Percentiles rank a stretch among this genome's conserved stretches.
Evolutionary conservation across 2,888 invertebrate species (phyloP).

Genomic region (Taphrorychus bicolor): DNA sequence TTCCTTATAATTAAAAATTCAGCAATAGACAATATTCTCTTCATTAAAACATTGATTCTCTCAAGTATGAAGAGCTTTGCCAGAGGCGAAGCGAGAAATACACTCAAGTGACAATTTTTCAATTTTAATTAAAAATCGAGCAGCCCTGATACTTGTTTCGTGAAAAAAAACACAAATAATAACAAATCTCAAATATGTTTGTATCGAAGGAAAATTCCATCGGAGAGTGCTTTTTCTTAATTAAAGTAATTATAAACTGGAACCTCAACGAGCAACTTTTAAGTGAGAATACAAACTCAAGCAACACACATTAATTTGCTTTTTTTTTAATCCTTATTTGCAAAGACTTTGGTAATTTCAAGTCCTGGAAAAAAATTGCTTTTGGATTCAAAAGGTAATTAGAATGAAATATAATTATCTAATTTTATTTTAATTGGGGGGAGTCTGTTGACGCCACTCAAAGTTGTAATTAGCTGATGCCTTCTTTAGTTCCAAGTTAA

Average conservation of each 20-base stretch:
- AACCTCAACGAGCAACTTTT: slow-evolving; percentile 48
- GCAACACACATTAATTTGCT: slow-evolving; percentile 34
- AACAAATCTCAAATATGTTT: slow-evolving; percentile 47
- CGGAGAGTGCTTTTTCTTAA: slow-evolving; percentile 53
- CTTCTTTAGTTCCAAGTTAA: background rate
- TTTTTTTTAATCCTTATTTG: slow-evolving; percentile 16
- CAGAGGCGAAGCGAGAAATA: slow-evolving; percentile 11
- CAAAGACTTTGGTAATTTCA: background rate
- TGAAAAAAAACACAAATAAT: slow-evolving; percentile 38
- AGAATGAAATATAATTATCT: background rate
- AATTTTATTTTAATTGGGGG: background rate
- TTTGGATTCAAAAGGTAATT: background rate
- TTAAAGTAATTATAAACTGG: slow-evolving; percentile 55
- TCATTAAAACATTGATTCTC: background rate
- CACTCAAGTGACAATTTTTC: slow-evolving; percentile 8
- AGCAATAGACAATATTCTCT: background rate
- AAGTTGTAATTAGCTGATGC: background rate
- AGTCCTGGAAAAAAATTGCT: background rate
- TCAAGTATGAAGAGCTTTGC: slow-evolving; percentile 12
- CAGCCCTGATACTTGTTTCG: background rate
- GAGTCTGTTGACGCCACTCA: background rate
- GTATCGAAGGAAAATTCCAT: slow-evolving; percentile 47
- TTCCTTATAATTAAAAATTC: background rate
- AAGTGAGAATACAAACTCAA: slow-evolving; percentile 28
- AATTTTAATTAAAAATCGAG: slow-evolving; percentile 29